A percentile compares a stretch with the other conserved stretches of the same genome.
Conservation (phyloP, 2,888 invertebrate species). For the Polia nebulosa region DNA sequence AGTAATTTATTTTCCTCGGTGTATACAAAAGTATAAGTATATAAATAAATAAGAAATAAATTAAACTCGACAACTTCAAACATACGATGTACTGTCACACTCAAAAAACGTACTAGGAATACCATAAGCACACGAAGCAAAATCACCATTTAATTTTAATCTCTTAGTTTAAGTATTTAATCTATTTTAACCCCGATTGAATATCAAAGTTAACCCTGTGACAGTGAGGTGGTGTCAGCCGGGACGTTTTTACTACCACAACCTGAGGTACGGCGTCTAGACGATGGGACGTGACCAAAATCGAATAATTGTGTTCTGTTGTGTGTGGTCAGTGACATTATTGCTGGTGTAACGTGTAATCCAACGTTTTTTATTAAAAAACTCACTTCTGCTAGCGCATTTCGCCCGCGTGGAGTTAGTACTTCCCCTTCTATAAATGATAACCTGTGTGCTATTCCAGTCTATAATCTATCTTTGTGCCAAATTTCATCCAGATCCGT, state of each 20-base stretch:
- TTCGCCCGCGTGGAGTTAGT: too few species aligned
- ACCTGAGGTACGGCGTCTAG: slow-evolving; percentile 63
- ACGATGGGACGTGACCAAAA: slow-evolving; percentile 65
- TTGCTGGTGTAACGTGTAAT: slow-evolving; percentile 7
- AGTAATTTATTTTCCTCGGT: too few species aligned
- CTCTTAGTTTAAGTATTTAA: slow-evolving; percentile 8
- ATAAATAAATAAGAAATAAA: too few species aligned
- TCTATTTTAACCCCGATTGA: slow-evolving; percentile 44
- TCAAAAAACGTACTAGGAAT: slow-evolving; percentile 2
- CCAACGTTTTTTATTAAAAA: neutral
- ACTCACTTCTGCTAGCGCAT: too few species aligned
- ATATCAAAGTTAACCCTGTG: slow-evolving; percentile 45
- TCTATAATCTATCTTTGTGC: too few species aligned
- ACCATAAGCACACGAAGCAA: neutral
- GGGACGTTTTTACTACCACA: slow-evolving; percentile 65
- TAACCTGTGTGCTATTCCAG: too few species aligned
- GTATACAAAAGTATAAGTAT: too few species aligned
- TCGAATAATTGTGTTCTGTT: slow-evolving; percentile 63
- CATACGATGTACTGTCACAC: neutral
- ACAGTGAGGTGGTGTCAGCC: slow-evolving; percentile 49
- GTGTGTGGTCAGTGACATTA: slow-evolving; percentile 70
- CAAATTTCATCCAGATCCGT: too few species aligned
- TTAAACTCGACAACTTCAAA: neutral
- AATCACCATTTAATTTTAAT: slow-evolving; percentile 19
- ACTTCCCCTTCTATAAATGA: too few species aligned